Evolutionary conservation across 2,797 vertebrate genomes (phyloP).

Genomic region (Malacoraja senta): DNA sequence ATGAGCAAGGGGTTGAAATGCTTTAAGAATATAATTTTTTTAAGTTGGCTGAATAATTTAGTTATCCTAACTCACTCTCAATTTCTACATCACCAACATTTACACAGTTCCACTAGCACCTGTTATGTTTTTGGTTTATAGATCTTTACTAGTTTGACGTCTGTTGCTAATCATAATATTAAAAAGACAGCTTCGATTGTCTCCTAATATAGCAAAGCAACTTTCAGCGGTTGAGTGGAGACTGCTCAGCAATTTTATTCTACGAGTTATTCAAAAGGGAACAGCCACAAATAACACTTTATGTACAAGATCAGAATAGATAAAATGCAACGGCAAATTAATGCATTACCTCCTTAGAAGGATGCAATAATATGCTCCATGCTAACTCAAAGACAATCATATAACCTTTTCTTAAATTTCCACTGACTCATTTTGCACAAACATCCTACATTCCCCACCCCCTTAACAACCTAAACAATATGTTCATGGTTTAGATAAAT

Average conservation of each 20-base stretch:
- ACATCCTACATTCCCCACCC: neutral
- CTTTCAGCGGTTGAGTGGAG: neutral
- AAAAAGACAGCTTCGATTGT: neutral
- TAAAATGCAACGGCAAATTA: neutral
- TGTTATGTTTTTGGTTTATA: neutral
- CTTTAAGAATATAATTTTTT: neutral
- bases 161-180: neutral
- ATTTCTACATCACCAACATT: neutral
- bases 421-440: neutral
- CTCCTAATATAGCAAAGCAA: neutral
- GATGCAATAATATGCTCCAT: neutral
- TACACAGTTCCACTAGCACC: neutral
- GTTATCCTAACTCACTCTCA: neutral
- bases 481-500: neutral
- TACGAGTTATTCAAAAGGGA: neutral
- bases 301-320: neutral
- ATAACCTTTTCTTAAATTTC: neutral
- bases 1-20: neutral
- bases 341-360: neutral
- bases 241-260: neutral
- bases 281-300: neutral
- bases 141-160: neutral
- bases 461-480: neutral
- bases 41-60: neutral
- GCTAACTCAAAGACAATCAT: neutral